Percentiles rank a stretch among this genome's conserved stretches.
These are phyloP conservation scores for Tiaroga cobitis DNA, from an alignment of 2,797 vertebrate species.

Conservation along the genomic window DNA sequence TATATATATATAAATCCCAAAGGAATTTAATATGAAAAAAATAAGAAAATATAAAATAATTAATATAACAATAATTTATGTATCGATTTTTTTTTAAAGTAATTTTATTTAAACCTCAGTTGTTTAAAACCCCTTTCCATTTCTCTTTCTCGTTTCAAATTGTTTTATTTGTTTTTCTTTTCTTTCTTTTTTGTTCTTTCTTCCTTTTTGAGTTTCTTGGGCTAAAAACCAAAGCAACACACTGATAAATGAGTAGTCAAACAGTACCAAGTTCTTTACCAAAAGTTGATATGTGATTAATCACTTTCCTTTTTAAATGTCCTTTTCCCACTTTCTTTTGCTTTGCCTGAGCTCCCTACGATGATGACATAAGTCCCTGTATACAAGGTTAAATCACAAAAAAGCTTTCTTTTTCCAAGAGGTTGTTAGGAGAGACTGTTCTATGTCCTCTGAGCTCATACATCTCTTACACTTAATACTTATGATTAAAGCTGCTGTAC, in stretches of 20 bases:
- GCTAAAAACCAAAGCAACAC: slow-evolving; percentile 75
- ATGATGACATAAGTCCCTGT: not conserved
- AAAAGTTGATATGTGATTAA: slow-evolving; percentile 62
- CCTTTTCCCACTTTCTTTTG: not conserved
- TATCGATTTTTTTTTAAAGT: fast-evolving
- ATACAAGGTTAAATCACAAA: not conserved
- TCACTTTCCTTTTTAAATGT: not conserved
- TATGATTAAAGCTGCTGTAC: slow-evolving; percentile 1
- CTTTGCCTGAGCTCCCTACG: not conserved
- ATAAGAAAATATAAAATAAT: not conserved
- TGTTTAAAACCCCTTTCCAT: not conserved
- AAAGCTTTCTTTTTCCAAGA: slow-evolving; percentile 18
- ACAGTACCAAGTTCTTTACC: slow-evolving; percentile 70
- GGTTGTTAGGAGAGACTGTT: not conserved
- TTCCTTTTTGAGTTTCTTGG: not conserved
- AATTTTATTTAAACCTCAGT: not conserved
- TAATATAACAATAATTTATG: not conserved
- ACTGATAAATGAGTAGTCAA: slow-evolving; percentile 77
- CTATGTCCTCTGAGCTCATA: slow-evolving; percentile 10
- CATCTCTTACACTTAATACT: slow-evolving; percentile 26
- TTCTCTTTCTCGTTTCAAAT: not conserved
- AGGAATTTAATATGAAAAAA: not conserved
- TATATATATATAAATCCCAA: too few relatives aligned
- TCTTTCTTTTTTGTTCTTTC: not conserved
- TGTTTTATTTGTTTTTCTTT: not conserved